These are phyloP conservation scores for Monopis laevigella DNA, from an alignment of 2,888 invertebrate species.

Conservation along the genomic window DNA sequence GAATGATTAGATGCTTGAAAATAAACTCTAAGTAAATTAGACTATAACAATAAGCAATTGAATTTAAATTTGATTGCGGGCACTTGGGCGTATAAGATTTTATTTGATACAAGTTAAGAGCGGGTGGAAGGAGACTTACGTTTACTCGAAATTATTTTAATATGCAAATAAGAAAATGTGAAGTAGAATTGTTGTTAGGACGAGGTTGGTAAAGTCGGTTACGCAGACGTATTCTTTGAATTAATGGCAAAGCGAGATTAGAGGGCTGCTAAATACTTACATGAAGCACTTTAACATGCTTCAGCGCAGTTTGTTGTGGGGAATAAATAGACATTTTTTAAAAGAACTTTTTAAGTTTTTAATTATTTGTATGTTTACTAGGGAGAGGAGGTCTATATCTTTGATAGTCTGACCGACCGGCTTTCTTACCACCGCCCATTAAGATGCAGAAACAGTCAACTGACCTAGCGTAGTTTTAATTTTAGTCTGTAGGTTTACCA, in stretches of 20 bases:
- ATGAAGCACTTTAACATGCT: constrained; percentile 56
- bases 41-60: constrained; percentile 29
- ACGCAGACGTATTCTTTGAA: constrained; percentile 66
- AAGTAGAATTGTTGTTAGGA: constrained; percentile 61
- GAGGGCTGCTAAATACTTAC: constrained; percentile 65
- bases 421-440: no score
- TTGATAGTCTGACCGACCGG: no score
- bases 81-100: not conserved
- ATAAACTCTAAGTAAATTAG: constrained; percentile 24
- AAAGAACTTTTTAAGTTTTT: no score
- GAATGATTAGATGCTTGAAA: constrained; percentile 16
- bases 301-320: constrained; percentile 42
- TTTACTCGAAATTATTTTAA: constrained; percentile 66
- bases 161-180: constrained; percentile 68
- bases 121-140: constrained; percentile 52
- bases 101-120: constrained; percentile 15
- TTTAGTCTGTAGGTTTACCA: no score
- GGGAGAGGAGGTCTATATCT: no score
- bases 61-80: constrained; percentile 28
- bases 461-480: no score
- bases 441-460: no score
- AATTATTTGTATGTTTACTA: no score
- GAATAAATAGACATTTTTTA: no score
- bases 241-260: constrained; percentile 64
- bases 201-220: constrained; percentile 55